Percentiles rank a stretch among this genome's conserved stretches.
Conservation (phyloP, 2,888 invertebrate species). For the Nymphalis polychloros region DNA sequence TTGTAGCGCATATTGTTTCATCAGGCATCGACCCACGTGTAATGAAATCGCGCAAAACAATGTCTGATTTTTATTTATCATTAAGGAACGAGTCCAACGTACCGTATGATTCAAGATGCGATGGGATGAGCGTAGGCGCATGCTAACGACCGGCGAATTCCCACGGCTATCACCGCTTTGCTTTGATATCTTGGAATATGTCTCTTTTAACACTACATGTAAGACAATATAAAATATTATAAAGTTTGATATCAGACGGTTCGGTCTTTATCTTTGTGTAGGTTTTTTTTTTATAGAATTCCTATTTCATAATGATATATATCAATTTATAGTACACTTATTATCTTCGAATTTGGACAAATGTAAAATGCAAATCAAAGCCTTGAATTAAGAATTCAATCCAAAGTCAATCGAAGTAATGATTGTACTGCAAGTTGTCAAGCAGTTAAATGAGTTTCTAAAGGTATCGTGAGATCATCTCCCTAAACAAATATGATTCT, state of each 20-base stretch:
- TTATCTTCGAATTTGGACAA: too few species aligned
- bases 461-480: conserved; percentile 24
- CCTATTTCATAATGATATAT: too few species aligned
- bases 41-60: conserved; percentile 18
- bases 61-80: conserved; percentile 25
- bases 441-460: not conserved
- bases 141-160: conserved; percentile 45
- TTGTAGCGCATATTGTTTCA: conserved; percentile 2
- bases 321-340: too few species aligned
- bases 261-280: too few species aligned
- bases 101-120: conserved; percentile 42
- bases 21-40: conserved; percentile 17
- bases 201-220: not conserved
- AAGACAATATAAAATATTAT: not conserved
- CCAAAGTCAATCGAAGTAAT: too few species aligned
- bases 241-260: too few species aligned
- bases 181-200: conserved; percentile 10
- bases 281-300: too few species aligned
- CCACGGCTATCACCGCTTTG: conserved; percentile 24
- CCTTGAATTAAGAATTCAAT: too few species aligned
- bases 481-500: conserved; percentile 23
- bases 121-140: conserved; percentile 46
- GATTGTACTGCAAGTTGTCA: too few species aligned
- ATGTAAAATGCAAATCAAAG: too few species aligned
- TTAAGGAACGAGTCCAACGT: conserved; percentile 37